Conservation (phyloP, 2,888 invertebrate genomes). For the Pasiphila rectangulata region DNA sequence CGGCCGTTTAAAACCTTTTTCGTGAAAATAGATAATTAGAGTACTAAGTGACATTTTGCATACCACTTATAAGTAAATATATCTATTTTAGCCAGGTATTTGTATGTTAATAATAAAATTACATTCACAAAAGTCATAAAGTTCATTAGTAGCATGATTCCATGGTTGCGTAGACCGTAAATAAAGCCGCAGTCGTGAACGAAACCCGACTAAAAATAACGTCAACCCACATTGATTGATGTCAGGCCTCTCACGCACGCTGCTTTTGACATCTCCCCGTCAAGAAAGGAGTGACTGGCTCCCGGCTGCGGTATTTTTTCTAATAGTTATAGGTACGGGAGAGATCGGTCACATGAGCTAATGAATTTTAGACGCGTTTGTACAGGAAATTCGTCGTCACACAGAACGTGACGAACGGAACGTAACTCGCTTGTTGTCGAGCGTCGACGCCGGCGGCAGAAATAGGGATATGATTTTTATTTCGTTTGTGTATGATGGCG, state of each 20-base stretch:
- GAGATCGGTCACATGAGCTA: conserved; percentile 53
- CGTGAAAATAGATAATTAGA: too few species aligned
- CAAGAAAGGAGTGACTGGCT: conserved; percentile 64
- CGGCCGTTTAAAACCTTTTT: not conserved
- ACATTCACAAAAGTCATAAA: conserved; percentile 26
- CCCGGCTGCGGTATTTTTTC: conserved; percentile 50
- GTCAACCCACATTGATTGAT: conserved; percentile 70
- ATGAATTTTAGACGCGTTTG: conserved; percentile 52
- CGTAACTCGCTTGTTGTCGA: conserved; percentile 38
- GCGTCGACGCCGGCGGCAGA: conserved; percentile 36
- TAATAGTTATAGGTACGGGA: conserved; percentile 55
- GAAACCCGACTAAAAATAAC: conserved; percentile 62
- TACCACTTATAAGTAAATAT: not conserved
- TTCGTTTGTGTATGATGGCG: conserved; percentile 45
- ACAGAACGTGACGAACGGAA: conserved; percentile 39
- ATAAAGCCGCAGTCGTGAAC: conserved; percentile 47
- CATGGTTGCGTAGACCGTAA: conserved; percentile 38
- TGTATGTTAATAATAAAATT: conserved; percentile 1
- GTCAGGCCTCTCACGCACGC: conserved; percentile 64
- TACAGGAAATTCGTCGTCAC: conserved; percentile 57
- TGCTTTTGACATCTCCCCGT: conserved; percentile 68
- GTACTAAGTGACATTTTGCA: too few species aligned
- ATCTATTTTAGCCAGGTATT: not conserved
- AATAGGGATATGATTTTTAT: conserved; percentile 48
- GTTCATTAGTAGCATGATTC: conserved; percentile 31